Percentiles rank a stretch among this genome's conserved stretches.
phyloP scores from a whole-genome alignment of 2,888 invertebrate species.

The Orthonevra nobilis region DNA sequence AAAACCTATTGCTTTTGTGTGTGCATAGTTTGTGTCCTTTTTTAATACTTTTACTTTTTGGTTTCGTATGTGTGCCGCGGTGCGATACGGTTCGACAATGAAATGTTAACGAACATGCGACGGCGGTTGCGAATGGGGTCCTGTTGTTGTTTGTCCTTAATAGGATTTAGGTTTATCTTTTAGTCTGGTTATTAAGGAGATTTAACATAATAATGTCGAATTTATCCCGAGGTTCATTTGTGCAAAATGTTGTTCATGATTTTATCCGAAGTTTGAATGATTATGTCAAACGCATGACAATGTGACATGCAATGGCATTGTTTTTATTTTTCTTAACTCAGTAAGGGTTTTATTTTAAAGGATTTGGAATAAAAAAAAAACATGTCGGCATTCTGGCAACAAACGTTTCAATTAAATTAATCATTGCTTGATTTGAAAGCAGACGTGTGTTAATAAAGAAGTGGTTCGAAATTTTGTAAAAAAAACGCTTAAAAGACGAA shows the following conservation, averaged over 20 bases:
- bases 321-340: too few species aligned
- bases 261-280: slow-evolving; percentile 34
- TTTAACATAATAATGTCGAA: slow-evolving; percentile 25
- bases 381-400: background rate
- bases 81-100: background rate
- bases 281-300: slow-evolving; percentile 21
- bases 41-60: slow-evolving; percentile 5
- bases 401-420: too few species aligned
- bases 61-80: background rate
- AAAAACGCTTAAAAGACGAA: too few species aligned
- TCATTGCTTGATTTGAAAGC: too few species aligned
- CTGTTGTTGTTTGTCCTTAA: slow-evolving; percentile 45
- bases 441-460: too few species aligned
- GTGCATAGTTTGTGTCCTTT: background rate
- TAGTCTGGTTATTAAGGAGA: slow-evolving; percentile 30
- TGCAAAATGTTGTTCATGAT: background rate
- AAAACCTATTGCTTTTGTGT: slow-evolving; percentile 26
- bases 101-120: slow-evolving; percentile 15
- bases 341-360: background rate
- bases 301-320: slow-evolving; percentile 25
- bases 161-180: slow-evolving; percentile 47
- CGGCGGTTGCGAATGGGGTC: background rate
- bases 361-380: background rate
- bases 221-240: slow-evolving; percentile 1
- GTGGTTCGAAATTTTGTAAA: too few species aligned